phyloP scores from a whole-genome alignment of 2,797 vertebrate species.

The Pangasius djambal region DNA sequence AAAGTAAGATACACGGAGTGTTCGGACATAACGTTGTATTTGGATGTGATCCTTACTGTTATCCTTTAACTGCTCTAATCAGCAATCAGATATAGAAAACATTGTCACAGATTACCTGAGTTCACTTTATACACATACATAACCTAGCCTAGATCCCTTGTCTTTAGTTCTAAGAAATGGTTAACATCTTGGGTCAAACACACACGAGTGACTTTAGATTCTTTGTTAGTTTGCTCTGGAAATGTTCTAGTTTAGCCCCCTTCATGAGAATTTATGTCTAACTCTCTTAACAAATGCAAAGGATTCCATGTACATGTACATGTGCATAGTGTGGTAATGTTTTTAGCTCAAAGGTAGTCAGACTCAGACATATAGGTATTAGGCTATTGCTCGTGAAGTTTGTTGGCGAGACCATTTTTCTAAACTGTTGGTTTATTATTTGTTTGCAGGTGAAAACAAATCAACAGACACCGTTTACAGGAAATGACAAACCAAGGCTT shows the following conservation, averaged over 20 bases:
- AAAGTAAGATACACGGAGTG: background rate
- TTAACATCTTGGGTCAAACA: background rate
- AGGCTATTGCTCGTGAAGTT: background rate
- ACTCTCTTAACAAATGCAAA: background rate
- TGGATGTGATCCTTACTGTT: background rate
- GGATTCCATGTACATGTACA: background rate
- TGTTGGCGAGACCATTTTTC: rapidly evolving
- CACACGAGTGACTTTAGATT: background rate
- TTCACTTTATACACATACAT: background rate
- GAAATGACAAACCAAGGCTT: constrained; percentile 59
- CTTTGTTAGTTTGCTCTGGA: background rate
- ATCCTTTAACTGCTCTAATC: background rate
- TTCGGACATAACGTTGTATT: background rate
- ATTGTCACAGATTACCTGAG: background rate
- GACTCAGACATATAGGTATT: background rate
- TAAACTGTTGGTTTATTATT: background rate
- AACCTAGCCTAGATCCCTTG: background rate
- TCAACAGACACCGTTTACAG: background rate
- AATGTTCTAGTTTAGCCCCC: background rate
- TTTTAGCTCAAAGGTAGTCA: background rate
- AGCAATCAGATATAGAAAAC: background rate
- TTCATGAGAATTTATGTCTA: background rate
- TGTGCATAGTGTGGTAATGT: background rate
- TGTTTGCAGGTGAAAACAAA: constrained; percentile 4
- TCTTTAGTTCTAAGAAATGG: background rate